These are phyloP conservation scores for Podargus strigoides DNA, from an alignment of 2,797 vertebrate genomes.

Conservation along the genomic window DNA sequence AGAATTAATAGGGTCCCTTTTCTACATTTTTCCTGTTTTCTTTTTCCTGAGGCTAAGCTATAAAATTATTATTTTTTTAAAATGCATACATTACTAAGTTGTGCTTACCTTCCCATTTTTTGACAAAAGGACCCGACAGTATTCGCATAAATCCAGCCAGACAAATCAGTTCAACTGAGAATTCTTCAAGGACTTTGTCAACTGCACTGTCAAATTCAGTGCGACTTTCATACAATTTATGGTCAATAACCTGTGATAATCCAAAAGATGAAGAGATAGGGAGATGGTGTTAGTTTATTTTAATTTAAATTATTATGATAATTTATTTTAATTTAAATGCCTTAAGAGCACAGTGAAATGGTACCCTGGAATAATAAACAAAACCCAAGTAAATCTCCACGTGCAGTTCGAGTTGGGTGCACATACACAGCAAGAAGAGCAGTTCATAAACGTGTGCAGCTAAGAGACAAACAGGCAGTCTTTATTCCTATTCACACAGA, in stretches of 20 bases:
- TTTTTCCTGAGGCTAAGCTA: background rate
- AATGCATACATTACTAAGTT: background rate
- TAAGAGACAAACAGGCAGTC: background rate
- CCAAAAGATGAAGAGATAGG: background rate
- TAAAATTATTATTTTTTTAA: background rate
- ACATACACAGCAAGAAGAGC: background rate
- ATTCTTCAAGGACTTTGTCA: slow-evolving; percentile 85
- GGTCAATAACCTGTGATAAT: slow-evolving; percentile 85
- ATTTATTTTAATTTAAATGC: background rate
- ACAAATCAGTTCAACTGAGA: slow-evolving; percentile 86
- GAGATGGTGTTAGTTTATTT: background rate
- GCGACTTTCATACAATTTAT: slow-evolving; percentile 87
- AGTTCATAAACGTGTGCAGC: background rate
- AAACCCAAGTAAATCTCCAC: background rate
- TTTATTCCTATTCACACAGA: background rate
- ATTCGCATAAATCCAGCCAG: slow-evolving; percentile 97
- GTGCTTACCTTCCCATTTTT: slow-evolving; percentile 89
- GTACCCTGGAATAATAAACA: background rate
- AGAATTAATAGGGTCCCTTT: background rate
- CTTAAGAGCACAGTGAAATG: background rate
- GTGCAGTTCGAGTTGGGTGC: background rate
- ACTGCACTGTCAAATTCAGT: slow-evolving; percentile 86
- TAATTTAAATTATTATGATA: no score
- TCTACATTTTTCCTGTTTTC: background rate
- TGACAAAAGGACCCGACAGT: slow-evolving; percentile 88